phyloP scores from a whole-genome alignment of 2,888 invertebrate genomes.

The Erannis defoliaria region DNA sequence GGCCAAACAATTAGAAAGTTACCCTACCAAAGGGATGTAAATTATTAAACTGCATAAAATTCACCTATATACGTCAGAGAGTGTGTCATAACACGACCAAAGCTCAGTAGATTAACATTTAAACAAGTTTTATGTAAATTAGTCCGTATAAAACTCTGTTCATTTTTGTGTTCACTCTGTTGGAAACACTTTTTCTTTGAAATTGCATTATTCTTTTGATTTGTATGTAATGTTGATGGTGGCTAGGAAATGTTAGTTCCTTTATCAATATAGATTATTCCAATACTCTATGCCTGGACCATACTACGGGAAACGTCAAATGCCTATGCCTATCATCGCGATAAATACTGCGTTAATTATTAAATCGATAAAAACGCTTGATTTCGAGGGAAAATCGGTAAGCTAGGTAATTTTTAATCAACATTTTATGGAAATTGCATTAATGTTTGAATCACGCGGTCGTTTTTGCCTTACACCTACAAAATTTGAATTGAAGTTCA shows the following conservation, averaged over 20 bases:
- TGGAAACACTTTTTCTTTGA: constrained; percentile 57
- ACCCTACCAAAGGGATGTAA: constrained; percentile 42
- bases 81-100: constrained; percentile 74
- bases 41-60: constrained; percentile 55
- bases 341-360: too few species aligned
- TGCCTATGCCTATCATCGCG: too few species aligned
- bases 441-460: too few species aligned
- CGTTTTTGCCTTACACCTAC: too few species aligned
- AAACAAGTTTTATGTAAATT: constrained; percentile 85
- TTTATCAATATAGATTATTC: background rate
- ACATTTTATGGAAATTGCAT: too few species aligned
- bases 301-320: too few species aligned
- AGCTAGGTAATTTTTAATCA: too few species aligned
- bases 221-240: constrained; percentile 45
- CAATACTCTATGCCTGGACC: too few species aligned
- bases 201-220: constrained; percentile 56
- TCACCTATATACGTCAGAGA: constrained; percentile 64
- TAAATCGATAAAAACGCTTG: too few species aligned
- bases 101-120: constrained; percentile 81
- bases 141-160: constrained; percentile 63
- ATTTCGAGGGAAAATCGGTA: too few species aligned
- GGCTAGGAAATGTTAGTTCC: constrained; percentile 15
- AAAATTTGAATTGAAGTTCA: too few species aligned
- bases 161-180: constrained; percentile 67
- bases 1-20: constrained; percentile 35